Evolutionary conservation across 1,140 invertebrate genomes (phyloP).

Genomic region (Yoshiicerus persimilis): DNA sequence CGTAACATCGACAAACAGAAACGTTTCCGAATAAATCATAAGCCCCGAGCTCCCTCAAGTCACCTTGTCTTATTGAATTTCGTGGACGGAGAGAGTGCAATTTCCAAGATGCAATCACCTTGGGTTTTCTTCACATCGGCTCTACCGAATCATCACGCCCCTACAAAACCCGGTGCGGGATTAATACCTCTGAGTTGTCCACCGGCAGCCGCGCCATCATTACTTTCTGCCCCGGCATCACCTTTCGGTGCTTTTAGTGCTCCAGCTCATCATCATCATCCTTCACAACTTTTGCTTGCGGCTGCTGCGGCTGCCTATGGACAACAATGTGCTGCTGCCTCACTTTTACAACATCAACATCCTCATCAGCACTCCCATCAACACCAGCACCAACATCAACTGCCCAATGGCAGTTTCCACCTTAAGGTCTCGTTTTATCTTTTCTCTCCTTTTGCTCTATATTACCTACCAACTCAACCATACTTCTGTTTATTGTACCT

Average conservation of each 20-base stretch:
- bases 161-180: constrained; percentile 29
- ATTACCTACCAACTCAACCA: not conserved
- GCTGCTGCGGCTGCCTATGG: constrained; percentile 44
- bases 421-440: constrained; percentile 35
- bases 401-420: constrained; percentile 40
- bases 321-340: constrained; percentile 43
- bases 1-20: not conserved
- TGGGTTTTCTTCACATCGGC: constrained; percentile 39
- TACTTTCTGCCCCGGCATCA: constrained; percentile 33
- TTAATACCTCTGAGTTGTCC: constrained; percentile 41
- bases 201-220: constrained; percentile 23
- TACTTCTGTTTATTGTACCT: not conserved
- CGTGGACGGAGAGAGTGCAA: not conserved
- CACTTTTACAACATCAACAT: constrained; percentile 25
- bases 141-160: constrained; percentile 29
- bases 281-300: constrained; percentile 41
- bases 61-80: not conserved
- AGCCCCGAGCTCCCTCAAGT: not conserved
- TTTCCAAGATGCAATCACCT: constrained; percentile 35
- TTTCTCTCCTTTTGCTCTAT: not conserved
- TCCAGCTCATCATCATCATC: constrained; percentile 39
- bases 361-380: constrained; percentile 31
- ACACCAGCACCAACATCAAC: constrained; percentile 28
- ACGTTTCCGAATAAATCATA: not conserved
- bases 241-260: constrained; percentile 31